Conservation (phyloP, 2,797 vertebrate species). For the Argya squamiceps region DNA sequence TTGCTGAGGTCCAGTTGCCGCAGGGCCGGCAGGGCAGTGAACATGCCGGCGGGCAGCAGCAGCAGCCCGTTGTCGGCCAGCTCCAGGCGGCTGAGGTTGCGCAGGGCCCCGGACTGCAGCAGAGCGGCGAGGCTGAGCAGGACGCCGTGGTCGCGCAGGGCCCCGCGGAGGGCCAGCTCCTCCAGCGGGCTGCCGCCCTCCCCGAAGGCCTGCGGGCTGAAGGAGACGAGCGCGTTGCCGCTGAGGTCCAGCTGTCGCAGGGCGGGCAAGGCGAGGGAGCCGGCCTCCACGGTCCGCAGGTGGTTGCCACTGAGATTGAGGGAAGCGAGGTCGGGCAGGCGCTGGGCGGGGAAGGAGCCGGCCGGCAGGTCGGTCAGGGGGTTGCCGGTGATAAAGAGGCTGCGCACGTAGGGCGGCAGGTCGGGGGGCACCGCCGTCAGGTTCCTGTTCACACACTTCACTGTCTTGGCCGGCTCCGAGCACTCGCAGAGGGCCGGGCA, state of each 20-base stretch:
- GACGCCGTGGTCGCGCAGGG: conserved; percentile 74
- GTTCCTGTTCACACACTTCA: conserved; percentile 86
- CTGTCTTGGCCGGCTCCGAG: conserved; percentile 74
- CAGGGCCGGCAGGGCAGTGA: conserved; percentile 76
- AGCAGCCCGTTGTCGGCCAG: conserved; percentile 81
- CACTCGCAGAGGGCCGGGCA: conserved; percentile 87
- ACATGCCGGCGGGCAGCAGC: conserved; percentile 76
- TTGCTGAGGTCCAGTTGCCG: conserved; percentile 84
- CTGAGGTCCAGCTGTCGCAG: conserved; percentile 88
- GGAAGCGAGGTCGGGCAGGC: conserved; percentile 78
- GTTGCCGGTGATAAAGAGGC: conserved; percentile 86
- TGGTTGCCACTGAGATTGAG: conserved; percentile 87
- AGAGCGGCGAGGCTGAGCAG: conserved; percentile 68
- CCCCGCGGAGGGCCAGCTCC: conserved; percentile 71
- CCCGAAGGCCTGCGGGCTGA: conserved; percentile 80
- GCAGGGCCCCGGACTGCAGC: conserved; percentile 67
- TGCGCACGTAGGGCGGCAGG: conserved; percentile 82
- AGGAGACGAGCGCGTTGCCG: conserved; percentile 80
- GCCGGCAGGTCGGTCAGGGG: conserved; percentile 72
- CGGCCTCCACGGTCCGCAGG: conserved; percentile 76
- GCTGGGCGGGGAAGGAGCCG: conserved; percentile 78
- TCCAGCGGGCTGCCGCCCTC: conserved; percentile 74
- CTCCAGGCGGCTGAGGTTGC: conserved; percentile 76
- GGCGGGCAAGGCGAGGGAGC: conserved; percentile 84
- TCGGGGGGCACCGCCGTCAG: conserved; percentile 82